These are phyloP conservation scores for Ctenodactylus gundi DNA, from an alignment of 2,113 vertebrate genomes.

Conservation along the genomic window DNA sequence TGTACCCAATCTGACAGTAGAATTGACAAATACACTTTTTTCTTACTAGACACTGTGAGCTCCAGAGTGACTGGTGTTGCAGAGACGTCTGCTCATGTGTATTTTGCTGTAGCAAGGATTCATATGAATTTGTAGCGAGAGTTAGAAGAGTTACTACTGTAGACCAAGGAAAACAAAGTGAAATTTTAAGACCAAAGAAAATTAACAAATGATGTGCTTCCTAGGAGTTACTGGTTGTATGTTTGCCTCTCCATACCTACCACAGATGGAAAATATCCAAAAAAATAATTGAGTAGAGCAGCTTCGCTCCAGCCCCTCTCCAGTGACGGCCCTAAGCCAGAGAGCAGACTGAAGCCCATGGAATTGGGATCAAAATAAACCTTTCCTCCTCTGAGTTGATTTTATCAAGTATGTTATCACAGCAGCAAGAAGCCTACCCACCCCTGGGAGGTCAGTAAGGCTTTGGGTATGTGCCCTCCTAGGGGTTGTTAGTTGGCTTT, in stretches of 20 bases:
- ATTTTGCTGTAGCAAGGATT: neutral
- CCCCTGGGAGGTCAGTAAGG: neutral
- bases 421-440: too few relatives aligned
- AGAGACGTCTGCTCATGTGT: neutral
- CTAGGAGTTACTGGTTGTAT: fast-evolving
- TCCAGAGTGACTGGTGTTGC: neutral
- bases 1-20: neutral
- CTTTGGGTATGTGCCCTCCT: neutral
- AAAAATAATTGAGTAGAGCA: neutral
- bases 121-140: neutral
- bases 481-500: neutral
- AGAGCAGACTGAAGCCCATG: too few relatives aligned
- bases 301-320: too few relatives aligned
- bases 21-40: neutral
- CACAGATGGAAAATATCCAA: neutral
- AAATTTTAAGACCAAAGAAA: neutral
- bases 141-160: neutral
- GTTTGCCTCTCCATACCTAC: neutral
- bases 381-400: too few relatives aligned
- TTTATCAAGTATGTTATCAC: too few relatives aligned
- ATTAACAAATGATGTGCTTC: neutral
- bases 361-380: too few relatives aligned
- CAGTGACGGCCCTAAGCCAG: too few relatives aligned
- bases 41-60: neutral
- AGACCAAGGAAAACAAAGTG: neutral